Evolutionary conservation across 2,113 vertebrate genomes (phyloP).

Genomic region (Propithecus coquereli): DNA sequence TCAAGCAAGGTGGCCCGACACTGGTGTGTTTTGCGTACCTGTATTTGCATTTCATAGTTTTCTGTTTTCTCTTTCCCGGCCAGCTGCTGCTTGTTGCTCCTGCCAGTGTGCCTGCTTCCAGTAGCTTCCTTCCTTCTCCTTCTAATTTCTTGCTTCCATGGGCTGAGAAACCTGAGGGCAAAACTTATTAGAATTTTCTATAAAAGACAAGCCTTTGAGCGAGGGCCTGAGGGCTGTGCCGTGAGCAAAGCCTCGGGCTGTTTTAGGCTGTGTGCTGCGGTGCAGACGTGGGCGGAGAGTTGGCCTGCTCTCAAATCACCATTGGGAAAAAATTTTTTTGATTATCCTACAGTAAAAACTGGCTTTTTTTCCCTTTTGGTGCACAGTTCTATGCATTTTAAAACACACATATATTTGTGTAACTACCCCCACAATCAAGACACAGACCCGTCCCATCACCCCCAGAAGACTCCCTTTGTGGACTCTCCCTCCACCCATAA

Average conservation of each 20-base stretch:
- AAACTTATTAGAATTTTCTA: neutral
- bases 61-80: neutral
- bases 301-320: neutral
- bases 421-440: neutral
- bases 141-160: neutral
- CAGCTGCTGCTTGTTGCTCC: neutral
- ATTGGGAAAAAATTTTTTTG: neutral
- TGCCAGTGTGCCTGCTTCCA: neutral
- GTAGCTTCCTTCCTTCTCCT: neutral
- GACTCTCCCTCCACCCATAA: neutral
- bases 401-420: neutral
- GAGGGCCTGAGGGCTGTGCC: neutral
- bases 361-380: neutral
- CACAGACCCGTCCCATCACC: neutral
- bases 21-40: rapidly evolving
- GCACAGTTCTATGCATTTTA: neutral
- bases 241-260: neutral
- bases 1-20: neutral
- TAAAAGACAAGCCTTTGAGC: neutral
- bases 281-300: neutral
- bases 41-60: neutral
- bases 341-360: neutral
- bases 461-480: neutral
- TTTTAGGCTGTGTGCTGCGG: too few relatives aligned
- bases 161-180: neutral